Evolutionary conservation across 2,888 invertebrate species (phyloP).

Genomic region (Allacma fusca): DNA sequence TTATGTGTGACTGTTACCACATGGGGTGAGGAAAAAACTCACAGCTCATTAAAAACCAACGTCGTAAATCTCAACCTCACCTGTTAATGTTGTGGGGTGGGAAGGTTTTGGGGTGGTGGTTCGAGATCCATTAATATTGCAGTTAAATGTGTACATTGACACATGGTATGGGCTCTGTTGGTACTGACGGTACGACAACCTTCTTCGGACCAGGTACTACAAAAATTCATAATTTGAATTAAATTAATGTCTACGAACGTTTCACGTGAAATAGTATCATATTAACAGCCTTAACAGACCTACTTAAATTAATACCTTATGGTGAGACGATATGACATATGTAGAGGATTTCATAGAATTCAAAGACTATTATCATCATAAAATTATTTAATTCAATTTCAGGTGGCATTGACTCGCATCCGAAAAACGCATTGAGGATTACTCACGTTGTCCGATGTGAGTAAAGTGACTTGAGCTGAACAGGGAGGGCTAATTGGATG

Average conservation of each 20-base stretch:
- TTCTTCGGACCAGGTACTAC: no score
- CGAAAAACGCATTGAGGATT: slow-evolving; percentile 93
- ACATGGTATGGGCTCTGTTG: slow-evolving; percentile 83
- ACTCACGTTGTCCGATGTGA: slow-evolving; percentile 84
- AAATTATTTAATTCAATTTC: slow-evolving; percentile 23
- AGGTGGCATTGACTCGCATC: no score
- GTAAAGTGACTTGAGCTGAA: slow-evolving; percentile 83
- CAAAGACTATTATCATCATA: background rate
- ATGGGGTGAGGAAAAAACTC: background rate
- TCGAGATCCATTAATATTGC: slow-evolving; percentile 90
- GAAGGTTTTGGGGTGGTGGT: slow-evolving; percentile 59
- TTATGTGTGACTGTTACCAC: background rate
- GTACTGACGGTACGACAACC: slow-evolving; percentile 81
- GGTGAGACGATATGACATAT: no score
- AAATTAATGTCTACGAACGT: no score
- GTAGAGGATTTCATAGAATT: no score
- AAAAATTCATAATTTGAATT: no score
- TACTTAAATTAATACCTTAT: no score
- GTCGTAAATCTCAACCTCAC: slow-evolving; percentile 49
- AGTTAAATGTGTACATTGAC: slow-evolving; percentile 88
- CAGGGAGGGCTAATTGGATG: slow-evolving; percentile 83
- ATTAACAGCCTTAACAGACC: no score
- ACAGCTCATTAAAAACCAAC: no score
- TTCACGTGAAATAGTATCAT: no score
- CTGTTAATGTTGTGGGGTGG: slow-evolving; percentile 60